Base-by-base conservation (phyloP, 2,113 vertebrate genomes). In the Paramisgurnus dabryanus region DNA sequence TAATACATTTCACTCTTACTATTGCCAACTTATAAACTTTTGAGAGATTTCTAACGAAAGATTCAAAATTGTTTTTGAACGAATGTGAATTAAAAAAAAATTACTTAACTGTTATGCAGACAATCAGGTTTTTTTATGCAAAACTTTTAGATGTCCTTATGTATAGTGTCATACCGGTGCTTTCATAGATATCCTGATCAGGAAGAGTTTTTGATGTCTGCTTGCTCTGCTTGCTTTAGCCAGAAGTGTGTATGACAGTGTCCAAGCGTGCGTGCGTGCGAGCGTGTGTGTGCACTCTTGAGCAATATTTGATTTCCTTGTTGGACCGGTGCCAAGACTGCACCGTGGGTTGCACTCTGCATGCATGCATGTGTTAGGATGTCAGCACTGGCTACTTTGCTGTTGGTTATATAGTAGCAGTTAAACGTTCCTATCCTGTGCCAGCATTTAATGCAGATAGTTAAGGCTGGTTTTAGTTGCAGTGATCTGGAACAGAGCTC, bases 81-180 rank as follows among this genome's bases (percentile, higher is more conserved):
- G 2, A 27, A 34, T 34, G 1, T 34, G 27, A 34, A 34, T 34
- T 34, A 34, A 34, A 34, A 34, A 40, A 41, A 40, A 41, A 40
- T 84, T 69, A 64, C 22, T 80, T 72, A 58, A 43, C 4, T 76
- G 61, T 41, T 72, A 75, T 74, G 76, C 83, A 82, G 70, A 79
- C 43, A 82, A 89, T 89, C 90, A 91, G 91, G 90, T 88, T 89
- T 86, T 86, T 87, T 90, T 89, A 89, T 91, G 90, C 89, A 92
- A 89, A 77, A 89, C 86, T 90, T 91, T 71, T 84, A 84, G 82
- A 82, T 68, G 40, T 87, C 83, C 87, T 79, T 75, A 80, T 70
- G 77, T 64, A 13, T 81, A 65, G 17, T 70, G 67, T 58, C 9
- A 40, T n/a, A 47, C 65, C 61, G 41, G 69, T 55, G 57, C 49